Evolutionary conservation across 2,888 invertebrate species (phyloP), one percentile per base, ranked within the genome.

Genomic region (Agrypnus murinus): DNA sequence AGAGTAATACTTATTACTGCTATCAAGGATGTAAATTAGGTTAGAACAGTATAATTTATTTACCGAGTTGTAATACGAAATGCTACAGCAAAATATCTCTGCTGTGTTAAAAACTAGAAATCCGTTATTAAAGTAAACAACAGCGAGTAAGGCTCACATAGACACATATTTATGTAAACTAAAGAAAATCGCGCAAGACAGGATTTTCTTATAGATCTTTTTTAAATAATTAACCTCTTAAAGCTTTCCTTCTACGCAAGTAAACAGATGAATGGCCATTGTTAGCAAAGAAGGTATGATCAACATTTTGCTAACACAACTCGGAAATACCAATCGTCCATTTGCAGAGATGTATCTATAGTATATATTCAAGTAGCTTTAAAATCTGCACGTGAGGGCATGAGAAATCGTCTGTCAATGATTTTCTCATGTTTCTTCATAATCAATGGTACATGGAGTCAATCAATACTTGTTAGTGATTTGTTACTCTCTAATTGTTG

Each of bases 271-370:
- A 67, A 71, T 71, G 71, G 48, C 63, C 58, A 71, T 62, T 60
- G 59, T 67, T 67, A 50, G 59, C 53, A 38, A 71, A 71, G 67
- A 67, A 65, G 67, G 62, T 63, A 67, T 59, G 67, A 58, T 65
- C 65, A 65, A 71, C 71, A 67, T 71, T 71, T 71, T 53, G 58
- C 71, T 50, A 71, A 71, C 71, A 71, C 59, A 67, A 71, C 67
- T 71, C 45, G 71, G 59, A 71, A 71, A 67, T 71, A 65, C 66
- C 65, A 62, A n/a, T 66, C 36, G 71, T 65, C 71, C 63, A 71
- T 71, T 70, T 71, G 62, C 60, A 71, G 65, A 60, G 25, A 36
- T 34, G 36, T 65, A 53, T 65, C 48, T 45, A 55, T 58, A 59
- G 50, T 65, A 65, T 43, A 65, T 58, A 40, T 65, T 65, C 31